Evolutionary conservation across 2,113 vertebrate genomes (phyloP).

Genomic region (Rhinoptilus africanus): DNA sequence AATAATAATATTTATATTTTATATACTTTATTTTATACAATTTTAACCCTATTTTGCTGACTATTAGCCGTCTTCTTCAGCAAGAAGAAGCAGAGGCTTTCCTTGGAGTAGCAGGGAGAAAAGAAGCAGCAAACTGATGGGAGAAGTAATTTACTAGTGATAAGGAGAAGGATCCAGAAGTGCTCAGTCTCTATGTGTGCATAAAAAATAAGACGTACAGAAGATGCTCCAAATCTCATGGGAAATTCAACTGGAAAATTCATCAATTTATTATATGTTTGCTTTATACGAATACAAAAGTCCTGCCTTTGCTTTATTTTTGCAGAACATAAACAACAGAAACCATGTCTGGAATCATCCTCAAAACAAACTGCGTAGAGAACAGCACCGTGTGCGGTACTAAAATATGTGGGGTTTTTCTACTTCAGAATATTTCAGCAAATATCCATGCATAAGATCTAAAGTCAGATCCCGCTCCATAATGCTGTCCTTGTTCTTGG

Average conservation of each 20-base stretch:
- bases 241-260: background rate
- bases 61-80: background rate
- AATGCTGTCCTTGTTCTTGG: background rate
- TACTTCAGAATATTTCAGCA: background rate
- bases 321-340: background rate
- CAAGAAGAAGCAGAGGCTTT: background rate
- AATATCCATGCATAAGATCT: background rate
- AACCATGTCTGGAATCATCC: background rate
- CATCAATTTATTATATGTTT: background rate
- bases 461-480: background rate
- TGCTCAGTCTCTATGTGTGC: background rate
- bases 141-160: background rate
- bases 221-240: background rate
- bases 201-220: background rate
- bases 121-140: background rate
- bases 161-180: background rate
- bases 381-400: background rate
- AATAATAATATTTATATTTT: too few species aligned
- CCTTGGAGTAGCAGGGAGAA: background rate
- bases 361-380: background rate
- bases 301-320: background rate
- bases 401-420: background rate
- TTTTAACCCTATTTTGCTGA: background rate
- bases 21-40: too few species aligned
- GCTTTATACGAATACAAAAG: background rate